These are phyloP conservation scores for Coremacera marginata DNA, from an alignment of 2,888 invertebrate species.

Conservation along the genomic window DNA sequence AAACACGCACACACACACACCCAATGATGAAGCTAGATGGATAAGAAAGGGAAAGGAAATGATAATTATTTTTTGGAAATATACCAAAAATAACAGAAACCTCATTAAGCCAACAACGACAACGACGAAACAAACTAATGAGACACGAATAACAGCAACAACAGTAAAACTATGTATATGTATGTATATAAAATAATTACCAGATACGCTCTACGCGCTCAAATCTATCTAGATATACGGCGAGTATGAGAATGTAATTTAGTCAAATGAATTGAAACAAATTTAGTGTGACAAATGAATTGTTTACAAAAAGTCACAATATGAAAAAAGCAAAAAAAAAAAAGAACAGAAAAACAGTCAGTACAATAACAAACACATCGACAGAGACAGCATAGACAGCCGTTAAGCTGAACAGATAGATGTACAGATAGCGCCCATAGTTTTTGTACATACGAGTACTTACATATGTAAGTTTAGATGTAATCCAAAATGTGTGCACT, in stretches of 20 bases:
- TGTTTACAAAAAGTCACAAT: slow-evolving; percentile 43
- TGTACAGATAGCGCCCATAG: too few species aligned
- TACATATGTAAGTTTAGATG: too few species aligned
- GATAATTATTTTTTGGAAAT: slow-evolving; percentile 65
- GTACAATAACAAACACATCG: background rate
- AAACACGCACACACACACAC: background rate
- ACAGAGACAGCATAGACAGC: background rate
- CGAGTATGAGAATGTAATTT: slow-evolving; percentile 56
- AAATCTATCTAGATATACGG: slow-evolving; percentile 20
- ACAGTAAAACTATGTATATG: too few species aligned
- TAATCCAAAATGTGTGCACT: too few species aligned
- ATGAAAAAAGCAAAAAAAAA: background rate
- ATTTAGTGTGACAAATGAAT: slow-evolving; percentile 67
- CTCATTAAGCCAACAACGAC: slow-evolving; percentile 58
- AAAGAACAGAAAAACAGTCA: too few species aligned
- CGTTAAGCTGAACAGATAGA: too few species aligned
- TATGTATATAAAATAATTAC: slow-evolving; percentile 25
- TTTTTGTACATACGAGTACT: too few species aligned
- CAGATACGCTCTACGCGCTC: slow-evolving; percentile 13
- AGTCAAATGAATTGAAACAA: slow-evolving; percentile 67
- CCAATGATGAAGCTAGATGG: background rate
- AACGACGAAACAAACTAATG: slow-evolving; percentile 42
- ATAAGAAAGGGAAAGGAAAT: slow-evolving; percentile 53
- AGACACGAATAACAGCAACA: slow-evolving; percentile 38
- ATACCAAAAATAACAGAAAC: slow-evolving; percentile 63